Evolutionary conservation across 2,888 invertebrate genomes (phyloP).

Genomic region (Harpalus rubripes): DNA sequence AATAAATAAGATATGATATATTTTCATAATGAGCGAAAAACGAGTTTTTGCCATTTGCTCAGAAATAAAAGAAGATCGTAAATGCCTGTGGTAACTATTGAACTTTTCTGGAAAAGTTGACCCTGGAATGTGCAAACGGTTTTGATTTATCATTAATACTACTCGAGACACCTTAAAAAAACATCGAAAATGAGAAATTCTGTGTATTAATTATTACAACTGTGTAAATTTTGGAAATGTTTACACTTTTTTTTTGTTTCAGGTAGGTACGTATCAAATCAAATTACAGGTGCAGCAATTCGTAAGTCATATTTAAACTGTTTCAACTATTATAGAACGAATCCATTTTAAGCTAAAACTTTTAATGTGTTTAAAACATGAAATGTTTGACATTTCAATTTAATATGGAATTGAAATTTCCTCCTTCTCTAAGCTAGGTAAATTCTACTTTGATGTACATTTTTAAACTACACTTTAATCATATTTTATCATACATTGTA

Average conservation of each 20-base stretch:
- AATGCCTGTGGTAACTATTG: too few relatives aligned
- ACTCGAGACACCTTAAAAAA: too few relatives aligned
- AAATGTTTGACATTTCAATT: slow-evolving; percentile 7
- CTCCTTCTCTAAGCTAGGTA: neutral
- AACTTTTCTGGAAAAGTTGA: too few relatives aligned
- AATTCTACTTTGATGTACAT: neutral
- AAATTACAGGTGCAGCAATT: neutral
- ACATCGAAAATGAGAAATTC: too few relatives aligned
- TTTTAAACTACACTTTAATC: slow-evolving; percentile 7
- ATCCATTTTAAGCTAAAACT: neutral
- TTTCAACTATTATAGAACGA: neutral
- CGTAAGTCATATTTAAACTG: neutral
- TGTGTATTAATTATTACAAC: too few relatives aligned
- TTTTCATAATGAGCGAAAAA: too few relatives aligned
- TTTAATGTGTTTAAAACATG: neutral
- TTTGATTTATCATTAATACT: too few relatives aligned
- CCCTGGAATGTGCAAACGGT: too few relatives aligned
- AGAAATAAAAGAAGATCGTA: too few relatives aligned
- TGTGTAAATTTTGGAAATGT: neutral
- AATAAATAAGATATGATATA: too few relatives aligned
- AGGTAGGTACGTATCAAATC: neutral
- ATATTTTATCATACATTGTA: neutral
- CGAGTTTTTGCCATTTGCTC: too few relatives aligned
- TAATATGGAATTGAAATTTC: slow-evolving; percentile 3
- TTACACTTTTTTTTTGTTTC: neutral